Evolutionary conservation across 2,888 invertebrate species (phyloP).

Genomic region (Sceliomorpha sp.): DNA sequence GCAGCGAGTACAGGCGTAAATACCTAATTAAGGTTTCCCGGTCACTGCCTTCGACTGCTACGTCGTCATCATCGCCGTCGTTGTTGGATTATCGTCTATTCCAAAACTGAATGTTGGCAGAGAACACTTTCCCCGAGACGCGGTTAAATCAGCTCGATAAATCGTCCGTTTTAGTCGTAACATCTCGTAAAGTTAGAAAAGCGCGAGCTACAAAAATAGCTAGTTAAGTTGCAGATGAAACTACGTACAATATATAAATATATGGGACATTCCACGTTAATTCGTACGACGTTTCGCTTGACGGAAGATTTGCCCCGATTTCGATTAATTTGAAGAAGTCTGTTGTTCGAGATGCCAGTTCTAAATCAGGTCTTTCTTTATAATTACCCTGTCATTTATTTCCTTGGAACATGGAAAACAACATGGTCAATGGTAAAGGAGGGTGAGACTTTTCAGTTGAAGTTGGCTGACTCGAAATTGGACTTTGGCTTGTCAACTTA

Average conservation of each 20-base stretch:
- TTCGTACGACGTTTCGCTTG: too few relatives aligned
- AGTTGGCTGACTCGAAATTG: too few relatives aligned
- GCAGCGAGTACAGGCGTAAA: slow-evolving; percentile 34
- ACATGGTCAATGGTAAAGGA: too few relatives aligned
- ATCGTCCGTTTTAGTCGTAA: slow-evolving; percentile 68
- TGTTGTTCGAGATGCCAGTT: too few relatives aligned
- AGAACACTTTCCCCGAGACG: slow-evolving; percentile 51
- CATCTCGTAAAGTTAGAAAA: slow-evolving; percentile 64
- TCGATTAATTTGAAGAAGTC: too few relatives aligned
- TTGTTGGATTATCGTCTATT: slow-evolving; percentile 55
- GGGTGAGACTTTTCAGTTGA: too few relatives aligned
- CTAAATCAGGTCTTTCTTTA: too few relatives aligned
- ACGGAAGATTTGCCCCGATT: too few relatives aligned
- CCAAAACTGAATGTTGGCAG: slow-evolving; percentile 55
- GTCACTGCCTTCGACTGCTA: slow-evolving; percentile 55
- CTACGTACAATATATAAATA: slow-evolving; percentile 25
- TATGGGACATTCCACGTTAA: slow-evolving; percentile 25
- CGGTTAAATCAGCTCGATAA: slow-evolving; percentile 68
- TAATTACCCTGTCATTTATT: too few relatives aligned
- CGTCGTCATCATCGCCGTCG: slow-evolving; percentile 49
- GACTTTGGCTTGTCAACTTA: too few relatives aligned
- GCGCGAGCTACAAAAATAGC: slow-evolving; percentile 65
- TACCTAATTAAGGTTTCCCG: slow-evolving; percentile 60
- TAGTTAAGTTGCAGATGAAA: slow-evolving; percentile 59
- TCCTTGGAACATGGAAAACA: too few relatives aligned